Evolutionary conservation across 1,140 invertebrate species (phyloP), one percentile per base, ranked within the genome.

Genomic region (Dinothrombium tinctorium): DNA sequence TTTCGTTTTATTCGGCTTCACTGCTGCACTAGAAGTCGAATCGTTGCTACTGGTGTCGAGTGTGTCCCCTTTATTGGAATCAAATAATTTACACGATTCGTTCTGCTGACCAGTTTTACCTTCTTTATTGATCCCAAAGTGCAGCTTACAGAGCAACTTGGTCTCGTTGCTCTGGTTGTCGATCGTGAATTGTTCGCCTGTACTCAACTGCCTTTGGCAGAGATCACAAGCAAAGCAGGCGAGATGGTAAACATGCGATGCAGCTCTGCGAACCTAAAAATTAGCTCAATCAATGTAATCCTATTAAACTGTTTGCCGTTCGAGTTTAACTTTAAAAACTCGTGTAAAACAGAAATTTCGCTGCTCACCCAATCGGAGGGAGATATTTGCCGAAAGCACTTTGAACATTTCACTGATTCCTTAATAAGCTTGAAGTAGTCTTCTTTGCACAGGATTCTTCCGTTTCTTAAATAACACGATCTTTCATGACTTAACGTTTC

Each of bases 181-280:
- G 19, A 98, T 65, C 2, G 86, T 86, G 62, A 96, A 98, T 62
- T 95, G 86, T 58, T 98, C 92, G 0, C 89, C 89, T 0, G 89
- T 96, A 31, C 78, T 86, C 24, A 98, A 64, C 59, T 96, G 92
- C 21, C 90, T 67, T 50, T 90, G 89, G 59, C 92, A 98, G 29
- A 80, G 77, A 57, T 95, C 84, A 57, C 92, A 98, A 6, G 87
- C 82, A 61, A 98, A 98, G 63, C 92, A 98, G 2, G 92, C 90
- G 54, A 98, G 63, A 60, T 98, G 92, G 60, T 94, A 98, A 14
- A 96, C 80, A 31, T 83, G 74, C 49, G 87, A 77, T 35, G 79
- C 65, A 7, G 90, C 89, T 56, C 84, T 73, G 42, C 92, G 65
- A 22, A 44, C 31, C 39, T 41, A 21, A 21, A 28, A 28, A 28